phyloP scores from a whole-genome alignment of 2,113 vertebrate genomes.

The Ammospiza nelsoni region DNA sequence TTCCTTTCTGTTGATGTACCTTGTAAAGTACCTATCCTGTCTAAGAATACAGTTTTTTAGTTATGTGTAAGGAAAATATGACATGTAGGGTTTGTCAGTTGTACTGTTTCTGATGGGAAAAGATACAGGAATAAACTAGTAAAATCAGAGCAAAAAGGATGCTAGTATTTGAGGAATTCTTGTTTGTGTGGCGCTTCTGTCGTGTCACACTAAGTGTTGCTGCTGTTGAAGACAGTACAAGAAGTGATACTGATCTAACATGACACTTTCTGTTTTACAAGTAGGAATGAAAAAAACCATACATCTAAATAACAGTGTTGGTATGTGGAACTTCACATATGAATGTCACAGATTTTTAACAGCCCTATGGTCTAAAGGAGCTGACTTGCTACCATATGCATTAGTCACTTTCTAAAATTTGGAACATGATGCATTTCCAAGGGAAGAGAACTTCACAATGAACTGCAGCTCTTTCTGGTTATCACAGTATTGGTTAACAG shows the following conservation, averaged over 20 bases:
- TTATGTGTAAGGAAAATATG: neutral
- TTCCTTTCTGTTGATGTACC: neutral
- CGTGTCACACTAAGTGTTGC: neutral
- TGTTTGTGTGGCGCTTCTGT: neutral
- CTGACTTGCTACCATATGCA: neutral
- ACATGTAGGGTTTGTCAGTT: neutral
- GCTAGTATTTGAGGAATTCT: neutral
- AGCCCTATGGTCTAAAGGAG: neutral
- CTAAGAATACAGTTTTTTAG: neutral
- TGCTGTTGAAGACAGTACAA: neutral
- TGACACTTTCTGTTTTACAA: neutral
- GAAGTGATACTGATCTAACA: neutral
- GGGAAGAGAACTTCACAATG: neutral
- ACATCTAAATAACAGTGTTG: neutral
- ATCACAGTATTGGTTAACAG: neutral
- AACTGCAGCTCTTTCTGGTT: neutral
- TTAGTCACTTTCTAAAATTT: neutral
- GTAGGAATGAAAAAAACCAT: neutral
- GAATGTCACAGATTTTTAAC: neutral
- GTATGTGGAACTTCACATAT: neutral
- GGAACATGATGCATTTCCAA: neutral
- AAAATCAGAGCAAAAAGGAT: neutral
- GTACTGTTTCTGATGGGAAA: neutral
- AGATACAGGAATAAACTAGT: neutral
- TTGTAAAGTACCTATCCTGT: neutral